These are phyloP conservation scores for Enteromius anoplus DNA, from an alignment of 2,797 vertebrate genomes.

Conservation along the genomic window DNA sequence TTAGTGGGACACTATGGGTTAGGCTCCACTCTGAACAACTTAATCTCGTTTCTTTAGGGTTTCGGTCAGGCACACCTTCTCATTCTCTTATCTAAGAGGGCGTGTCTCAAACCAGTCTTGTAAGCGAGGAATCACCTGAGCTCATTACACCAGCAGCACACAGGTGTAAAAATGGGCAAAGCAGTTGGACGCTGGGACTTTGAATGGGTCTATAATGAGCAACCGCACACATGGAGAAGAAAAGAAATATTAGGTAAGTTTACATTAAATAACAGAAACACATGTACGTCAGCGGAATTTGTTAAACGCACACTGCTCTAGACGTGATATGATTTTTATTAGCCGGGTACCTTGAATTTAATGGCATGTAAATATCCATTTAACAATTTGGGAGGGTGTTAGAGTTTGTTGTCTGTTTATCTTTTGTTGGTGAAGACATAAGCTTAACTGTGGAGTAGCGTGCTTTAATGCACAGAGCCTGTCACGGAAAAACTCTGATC, in stretches of 20 bases:
- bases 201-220: constrained; percentile 85
- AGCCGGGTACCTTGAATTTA: background rate
- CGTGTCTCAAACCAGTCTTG: constrained; percentile 55
- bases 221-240: constrained; percentile 82
- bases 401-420: background rate
- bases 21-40: background rate
- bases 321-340: background rate
- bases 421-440: background rate
- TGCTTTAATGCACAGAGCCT: background rate
- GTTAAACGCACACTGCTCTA: background rate
- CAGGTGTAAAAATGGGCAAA: constrained; percentile 73
- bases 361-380: background rate
- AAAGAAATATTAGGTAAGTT: constrained; percentile 82
- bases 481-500: background rate
- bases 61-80: constrained; percentile 56
- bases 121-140: constrained; percentile 52
- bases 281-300: too few species aligned
- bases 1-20: background rate
- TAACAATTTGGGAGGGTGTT: background rate
- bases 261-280: background rate
- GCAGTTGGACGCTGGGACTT: constrained; percentile 78
- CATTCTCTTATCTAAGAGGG: constrained; percentile 58
- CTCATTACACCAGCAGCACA: constrained; percentile 35
- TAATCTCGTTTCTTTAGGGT: background rate
- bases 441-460: background rate